phyloP scores from a whole-genome alignment of 2,113 vertebrate species.

The Trinectes maculatus region DNA sequence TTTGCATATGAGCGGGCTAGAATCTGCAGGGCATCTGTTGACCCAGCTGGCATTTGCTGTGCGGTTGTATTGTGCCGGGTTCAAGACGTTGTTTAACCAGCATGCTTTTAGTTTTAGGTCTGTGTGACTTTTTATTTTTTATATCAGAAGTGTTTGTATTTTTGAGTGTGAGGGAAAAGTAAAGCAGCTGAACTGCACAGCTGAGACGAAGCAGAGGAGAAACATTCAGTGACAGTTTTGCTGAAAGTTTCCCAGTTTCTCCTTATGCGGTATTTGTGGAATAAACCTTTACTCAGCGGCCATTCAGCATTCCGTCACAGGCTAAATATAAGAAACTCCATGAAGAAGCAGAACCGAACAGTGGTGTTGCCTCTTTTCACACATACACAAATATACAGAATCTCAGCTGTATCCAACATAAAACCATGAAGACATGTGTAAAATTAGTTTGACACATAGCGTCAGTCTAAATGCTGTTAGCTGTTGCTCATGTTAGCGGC shows the following conservation, averaged over 20 bases:
- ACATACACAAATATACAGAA: neutral
- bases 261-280: neutral
- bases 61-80: constrained; percentile 64
- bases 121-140: neutral
- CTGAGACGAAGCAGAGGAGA: constrained; percentile 10
- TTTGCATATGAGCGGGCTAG: constrained; percentile 55
- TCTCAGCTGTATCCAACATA: neutral
- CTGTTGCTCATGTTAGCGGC: neutral
- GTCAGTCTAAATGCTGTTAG: no score
- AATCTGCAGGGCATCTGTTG: constrained; percentile 74
- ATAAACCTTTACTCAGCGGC: constrained; percentile 41
- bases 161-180: constrained; percentile 11
- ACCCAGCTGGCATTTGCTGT: constrained; percentile 76
- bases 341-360: constrained; percentile 50
- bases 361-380: no score
- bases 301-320: constrained; percentile 42
- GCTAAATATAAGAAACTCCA: constrained; percentile 44
- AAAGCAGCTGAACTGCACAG: neutral
- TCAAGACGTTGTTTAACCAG: constrained; percentile 71
- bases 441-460: constrained; percentile 5
- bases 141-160: neutral
- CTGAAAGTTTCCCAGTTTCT: constrained; percentile 22
- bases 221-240: constrained; percentile 22
- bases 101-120: constrained; percentile 51
- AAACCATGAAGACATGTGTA: neutral